A percentile compares a stretch with the other conserved stretches of the same genome.
These are phyloP conservation scores for Drosophila busckii DNA, from an alignment of 1,140 invertebrate species.

Conservation along the genomic window DNA sequence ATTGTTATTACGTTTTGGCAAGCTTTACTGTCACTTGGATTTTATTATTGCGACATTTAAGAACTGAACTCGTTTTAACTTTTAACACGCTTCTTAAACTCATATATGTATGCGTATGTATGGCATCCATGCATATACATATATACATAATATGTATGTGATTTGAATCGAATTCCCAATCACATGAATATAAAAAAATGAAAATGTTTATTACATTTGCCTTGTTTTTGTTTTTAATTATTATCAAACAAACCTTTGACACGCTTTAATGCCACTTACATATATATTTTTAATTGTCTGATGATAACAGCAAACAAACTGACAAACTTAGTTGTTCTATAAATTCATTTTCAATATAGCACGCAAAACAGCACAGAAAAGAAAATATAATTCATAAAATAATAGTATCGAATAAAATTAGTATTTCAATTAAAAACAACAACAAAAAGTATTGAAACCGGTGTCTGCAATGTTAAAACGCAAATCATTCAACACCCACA, in stretches of 20 bases:
- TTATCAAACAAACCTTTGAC: conserved; percentile 60
- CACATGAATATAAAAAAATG: too few species aligned
- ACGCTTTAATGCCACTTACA: conserved; percentile 18
- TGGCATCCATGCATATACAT: too few species aligned
- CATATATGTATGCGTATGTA: too few species aligned
- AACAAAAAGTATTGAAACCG: conserved; percentile 17
- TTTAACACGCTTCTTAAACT: too few species aligned
- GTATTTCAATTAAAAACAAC: not conserved
- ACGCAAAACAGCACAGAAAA: conserved; percentile 2
- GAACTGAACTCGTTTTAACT: too few species aligned
- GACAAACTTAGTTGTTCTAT: not conserved
- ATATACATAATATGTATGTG: too few species aligned
- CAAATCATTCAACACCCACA: too few species aligned
- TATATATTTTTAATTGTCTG: conserved; percentile 8
- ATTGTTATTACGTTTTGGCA: too few species aligned
- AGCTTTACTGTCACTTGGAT: too few species aligned
- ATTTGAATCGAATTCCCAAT: too few species aligned
- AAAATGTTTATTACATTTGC: not conserved
- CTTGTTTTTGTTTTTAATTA: not conserved
- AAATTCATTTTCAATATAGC: not conserved
- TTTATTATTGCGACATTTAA: too few species aligned
- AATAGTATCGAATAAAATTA: conserved; percentile 1
- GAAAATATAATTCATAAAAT: not conserved
- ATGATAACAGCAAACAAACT: conserved; percentile 30
- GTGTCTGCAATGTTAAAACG: too few species aligned